A percentile compares a stretch with the other conserved stretches of the same genome.
Evolutionary conservation across 2,888 invertebrate genomes (phyloP).

Genomic region (Macrostomum cliftonense): DNA sequence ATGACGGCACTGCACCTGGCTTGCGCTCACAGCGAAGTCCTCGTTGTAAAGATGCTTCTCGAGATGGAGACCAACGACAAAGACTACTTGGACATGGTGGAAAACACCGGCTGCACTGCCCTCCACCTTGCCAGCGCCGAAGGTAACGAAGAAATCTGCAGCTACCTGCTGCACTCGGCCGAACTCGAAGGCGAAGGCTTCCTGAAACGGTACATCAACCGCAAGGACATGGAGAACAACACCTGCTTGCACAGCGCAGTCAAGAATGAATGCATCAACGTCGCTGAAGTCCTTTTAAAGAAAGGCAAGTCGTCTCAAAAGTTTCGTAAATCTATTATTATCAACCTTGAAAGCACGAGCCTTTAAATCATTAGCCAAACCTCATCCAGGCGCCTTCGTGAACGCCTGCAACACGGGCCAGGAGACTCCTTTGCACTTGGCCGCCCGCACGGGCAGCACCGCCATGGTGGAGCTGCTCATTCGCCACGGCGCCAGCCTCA

Average conservation of each 20-base stretch:
- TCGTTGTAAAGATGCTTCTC: slow-evolving; percentile 25
- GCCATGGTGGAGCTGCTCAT: slow-evolving; percentile 25
- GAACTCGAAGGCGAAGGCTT: slow-evolving; percentile 3
- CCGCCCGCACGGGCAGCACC: slow-evolving; percentile 39
- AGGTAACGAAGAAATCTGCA: slow-evolving; percentile 40
- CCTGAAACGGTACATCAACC: too few relatives aligned
- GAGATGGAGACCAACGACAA: slow-evolving; percentile 14
- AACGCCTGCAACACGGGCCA: slow-evolving; percentile 53
- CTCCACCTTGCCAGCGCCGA: slow-evolving; percentile 62
- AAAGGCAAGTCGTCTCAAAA: slow-evolving; percentile 2
- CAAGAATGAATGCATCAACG: slow-evolving; percentile 63
- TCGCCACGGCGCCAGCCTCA: slow-evolving; percentile 34
- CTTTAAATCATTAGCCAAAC: too few relatives aligned
- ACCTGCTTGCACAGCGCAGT: slow-evolving; percentile 71
- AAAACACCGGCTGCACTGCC: too few relatives aligned
- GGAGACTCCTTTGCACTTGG: slow-evolving; percentile 66
- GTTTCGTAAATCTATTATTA: too few relatives aligned
- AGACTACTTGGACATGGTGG: too few relatives aligned
- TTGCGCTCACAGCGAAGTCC: slow-evolving; percentile 30
- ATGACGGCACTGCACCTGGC: slow-evolving; percentile 51
- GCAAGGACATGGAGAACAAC: slow-evolving; percentile 54
- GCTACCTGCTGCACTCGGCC: slow-evolving; percentile 14
- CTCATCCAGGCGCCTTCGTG: slow-evolving; percentile 45
- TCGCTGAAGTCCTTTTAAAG: slow-evolving; percentile 44
- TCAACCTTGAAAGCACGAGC: too few relatives aligned